Conservation (phyloP, 1,140 invertebrate species). For the Drosophila sechellia region DNA sequence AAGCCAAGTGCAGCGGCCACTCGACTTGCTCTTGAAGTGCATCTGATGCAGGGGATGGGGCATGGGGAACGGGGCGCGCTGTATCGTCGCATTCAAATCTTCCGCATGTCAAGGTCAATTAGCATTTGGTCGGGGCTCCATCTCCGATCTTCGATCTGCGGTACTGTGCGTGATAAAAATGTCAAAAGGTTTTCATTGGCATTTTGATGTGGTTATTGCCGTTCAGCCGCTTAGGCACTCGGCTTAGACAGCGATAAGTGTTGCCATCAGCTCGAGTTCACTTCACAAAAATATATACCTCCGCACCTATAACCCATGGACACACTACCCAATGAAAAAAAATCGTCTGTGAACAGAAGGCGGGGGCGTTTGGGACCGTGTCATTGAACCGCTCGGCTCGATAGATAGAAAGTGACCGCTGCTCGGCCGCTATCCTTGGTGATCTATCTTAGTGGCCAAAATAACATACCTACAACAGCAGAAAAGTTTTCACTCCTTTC, state of each 20-base stretch:
- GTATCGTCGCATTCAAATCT: constrained; percentile 68
- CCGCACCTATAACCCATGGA: constrained; percentile 15
- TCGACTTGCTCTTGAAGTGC: constrained; percentile 65
- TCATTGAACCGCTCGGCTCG: constrained; percentile 61
- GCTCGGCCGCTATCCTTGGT: constrained; percentile 68
- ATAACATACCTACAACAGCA: constrained; percentile 44
- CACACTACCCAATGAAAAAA: constrained; percentile 9
- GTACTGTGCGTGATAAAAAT: constrained; percentile 76
- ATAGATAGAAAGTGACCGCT: constrained; percentile 70
- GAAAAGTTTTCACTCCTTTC: constrained; percentile 80
- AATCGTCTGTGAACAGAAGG: constrained; percentile 3
- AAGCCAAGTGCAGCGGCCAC: constrained; percentile 42
- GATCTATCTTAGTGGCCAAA: constrained; percentile 80
- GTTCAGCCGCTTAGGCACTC: constrained; percentile 60
- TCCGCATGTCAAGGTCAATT: constrained; percentile 82
- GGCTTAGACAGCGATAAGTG: constrained; percentile 65
- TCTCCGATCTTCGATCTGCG: constrained; percentile 2
- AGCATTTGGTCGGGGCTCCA: constrained; percentile 53
- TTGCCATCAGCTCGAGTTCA: constrained; percentile 57
- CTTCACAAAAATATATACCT: constrained; percentile 36
- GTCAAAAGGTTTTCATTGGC: constrained; percentile 80
- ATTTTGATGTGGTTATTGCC: constrained; percentile 72
- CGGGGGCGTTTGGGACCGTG: constrained; percentile 50
- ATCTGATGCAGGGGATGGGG: constrained; percentile 16
- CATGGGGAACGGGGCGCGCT: neutral